Evolutionary conservation across 1,140 invertebrate genomes (phyloP).

Genomic region (Hestina assimilis): DNA sequence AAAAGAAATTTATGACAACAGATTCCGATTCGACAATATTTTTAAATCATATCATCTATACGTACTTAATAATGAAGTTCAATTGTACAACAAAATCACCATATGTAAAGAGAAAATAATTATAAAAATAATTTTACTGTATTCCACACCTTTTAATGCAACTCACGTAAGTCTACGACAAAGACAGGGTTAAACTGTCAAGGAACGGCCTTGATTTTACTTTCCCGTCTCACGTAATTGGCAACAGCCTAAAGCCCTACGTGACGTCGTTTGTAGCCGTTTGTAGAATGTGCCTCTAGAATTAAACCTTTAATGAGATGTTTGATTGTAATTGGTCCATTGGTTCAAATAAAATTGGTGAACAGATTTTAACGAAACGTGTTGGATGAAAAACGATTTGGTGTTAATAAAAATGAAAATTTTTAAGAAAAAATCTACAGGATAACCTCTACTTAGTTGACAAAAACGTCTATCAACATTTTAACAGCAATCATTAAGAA

Average conservation of each 20-base stretch:
- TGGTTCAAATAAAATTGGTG: background rate
- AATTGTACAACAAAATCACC: too few relatives aligned
- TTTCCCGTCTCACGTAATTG: constrained; percentile 27
- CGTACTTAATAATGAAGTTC: too few relatives aligned
- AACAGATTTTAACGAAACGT: background rate
- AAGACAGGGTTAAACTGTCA: constrained; percentile 20
- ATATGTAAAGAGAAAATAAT: background rate
- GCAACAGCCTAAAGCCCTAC: constrained; percentile 25
- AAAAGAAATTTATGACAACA: too few relatives aligned
- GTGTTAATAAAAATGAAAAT: background rate
- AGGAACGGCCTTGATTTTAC: constrained; percentile 30
- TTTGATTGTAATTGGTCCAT: background rate
- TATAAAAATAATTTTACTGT: background rate
- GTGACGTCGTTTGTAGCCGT: constrained; percentile 19
- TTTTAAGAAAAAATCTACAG: too few relatives aligned
- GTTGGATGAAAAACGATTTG: background rate
- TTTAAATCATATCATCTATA: too few relatives aligned
- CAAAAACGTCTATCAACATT: too few relatives aligned
- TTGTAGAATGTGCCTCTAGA: constrained; percentile 10
- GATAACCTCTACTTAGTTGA: too few relatives aligned
- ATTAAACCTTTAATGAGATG: constrained; percentile 19
- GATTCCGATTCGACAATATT: too few relatives aligned
- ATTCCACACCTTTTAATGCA: background rate
- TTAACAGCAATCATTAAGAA: too few relatives aligned
- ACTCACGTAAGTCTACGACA: constrained; percentile 11